phyloP scores from a whole-genome alignment of 1,140 invertebrate genomes.

The Oreohelix idahoensis region DNA sequence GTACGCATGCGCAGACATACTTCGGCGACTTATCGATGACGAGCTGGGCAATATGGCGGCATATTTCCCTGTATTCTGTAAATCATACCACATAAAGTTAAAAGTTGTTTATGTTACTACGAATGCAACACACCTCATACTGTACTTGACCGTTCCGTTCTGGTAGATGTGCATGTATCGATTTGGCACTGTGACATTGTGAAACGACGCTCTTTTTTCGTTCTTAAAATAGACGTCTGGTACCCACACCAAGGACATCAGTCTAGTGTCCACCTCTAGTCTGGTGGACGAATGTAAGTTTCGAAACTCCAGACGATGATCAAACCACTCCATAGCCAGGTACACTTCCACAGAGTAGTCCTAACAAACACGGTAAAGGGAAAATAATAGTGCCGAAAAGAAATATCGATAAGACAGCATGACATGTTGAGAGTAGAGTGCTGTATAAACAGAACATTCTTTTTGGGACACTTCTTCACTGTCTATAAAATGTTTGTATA shows the following conservation, averaged over 20 bases:
- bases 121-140: conserved; percentile 17
- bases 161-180: conserved; percentile 14
- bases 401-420: no score
- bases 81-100: no score
- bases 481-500: no score
- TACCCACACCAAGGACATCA: conserved; percentile 69
- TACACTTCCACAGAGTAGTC: conserved; percentile 72
- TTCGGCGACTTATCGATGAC: no score
- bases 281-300: conserved; percentile 33
- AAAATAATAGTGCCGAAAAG: background rate
- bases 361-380: conserved; percentile 51
- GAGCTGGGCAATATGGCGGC: no score
- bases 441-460: no score
- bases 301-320: conserved; percentile 46
- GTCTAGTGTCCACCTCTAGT: conserved; percentile 56
- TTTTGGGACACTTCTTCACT: no score
- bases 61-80: no score
- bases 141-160: conserved; percentile 13
- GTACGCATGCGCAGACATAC: no score
- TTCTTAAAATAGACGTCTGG: conserved; percentile 73
- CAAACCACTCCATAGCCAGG: conserved; percentile 59
- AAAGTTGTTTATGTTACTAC: no score
- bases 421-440: no score
- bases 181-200: conserved; percentile 22
- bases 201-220: conserved; percentile 72